Evolutionary conservation across 2,888 invertebrate genomes (phyloP).

Genomic region (Spisula solida): DNA sequence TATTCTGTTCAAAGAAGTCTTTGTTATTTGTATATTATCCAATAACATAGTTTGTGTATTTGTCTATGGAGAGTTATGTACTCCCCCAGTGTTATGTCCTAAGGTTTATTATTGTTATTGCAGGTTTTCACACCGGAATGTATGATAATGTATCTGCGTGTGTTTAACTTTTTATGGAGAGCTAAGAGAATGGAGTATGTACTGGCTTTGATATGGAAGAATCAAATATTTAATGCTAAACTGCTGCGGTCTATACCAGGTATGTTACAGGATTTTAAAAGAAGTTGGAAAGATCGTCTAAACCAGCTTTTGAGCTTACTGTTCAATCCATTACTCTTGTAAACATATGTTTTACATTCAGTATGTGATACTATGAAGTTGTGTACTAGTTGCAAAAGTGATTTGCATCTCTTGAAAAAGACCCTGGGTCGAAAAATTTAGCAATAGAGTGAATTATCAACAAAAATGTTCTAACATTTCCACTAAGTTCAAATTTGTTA

Average conservation of each 20-base stretch:
- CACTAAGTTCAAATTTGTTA: too few relatives aligned
- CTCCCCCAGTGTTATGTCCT: too few relatives aligned
- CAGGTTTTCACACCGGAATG: constrained; percentile 89
- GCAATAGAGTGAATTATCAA: too few relatives aligned
- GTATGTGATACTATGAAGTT: not conserved
- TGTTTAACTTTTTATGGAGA: constrained; percentile 96
- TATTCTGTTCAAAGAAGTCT: too few relatives aligned
- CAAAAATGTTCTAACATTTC: too few relatives aligned
- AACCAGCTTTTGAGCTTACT: not conserved
- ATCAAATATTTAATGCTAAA: constrained; percentile 93
- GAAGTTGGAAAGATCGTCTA: too few relatives aligned
- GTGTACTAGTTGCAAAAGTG: not conserved
- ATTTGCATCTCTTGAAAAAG: too few relatives aligned
- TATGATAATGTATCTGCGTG: constrained; percentile 92
- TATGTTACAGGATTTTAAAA: constrained; percentile 79
- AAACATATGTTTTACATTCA: not conserved
- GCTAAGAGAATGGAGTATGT: constrained; percentile 96
- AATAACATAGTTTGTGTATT: too few relatives aligned
- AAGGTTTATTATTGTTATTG: not conserved
- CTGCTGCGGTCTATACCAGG: constrained; percentile 91
- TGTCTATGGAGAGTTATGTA: too few relatives aligned
- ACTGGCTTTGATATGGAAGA: constrained; percentile 94
- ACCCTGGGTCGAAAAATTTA: too few relatives aligned
- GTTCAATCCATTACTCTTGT: not conserved
- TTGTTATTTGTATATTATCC: too few relatives aligned